Percentiles rank a stretch among this genome's conserved stretches.
Evolutionary conservation across 2,888 invertebrate species (phyloP).

Genomic region (Ommatoiulus sabulosus): DNA sequence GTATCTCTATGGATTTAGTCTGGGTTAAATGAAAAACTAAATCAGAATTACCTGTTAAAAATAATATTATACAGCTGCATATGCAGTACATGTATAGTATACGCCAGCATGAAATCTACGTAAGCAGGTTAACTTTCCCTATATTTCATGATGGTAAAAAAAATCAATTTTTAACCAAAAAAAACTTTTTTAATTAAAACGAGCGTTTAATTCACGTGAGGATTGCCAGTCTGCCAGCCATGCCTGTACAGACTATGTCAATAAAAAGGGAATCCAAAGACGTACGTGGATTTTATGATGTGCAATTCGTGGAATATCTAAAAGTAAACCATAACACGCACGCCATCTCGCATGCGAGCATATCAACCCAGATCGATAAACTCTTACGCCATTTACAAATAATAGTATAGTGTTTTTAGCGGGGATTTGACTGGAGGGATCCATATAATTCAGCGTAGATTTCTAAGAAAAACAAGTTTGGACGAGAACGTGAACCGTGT

Average conservation of each 20-base stretch:
- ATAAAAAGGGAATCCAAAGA: not conserved
- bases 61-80: too few relatives aligned
- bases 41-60: too few relatives aligned
- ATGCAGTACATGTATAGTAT: too few relatives aligned
- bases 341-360: not conserved
- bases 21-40: not conserved
- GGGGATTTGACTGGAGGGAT: constrained; percentile 34
- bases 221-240: not conserved
- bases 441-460: constrained; percentile 26
- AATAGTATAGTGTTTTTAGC: constrained; percentile 15
- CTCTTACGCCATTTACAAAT: constrained; percentile 33
- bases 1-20: not conserved
- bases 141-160: not conserved
- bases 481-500: constrained; percentile 10
- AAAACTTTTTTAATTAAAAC: not conserved
- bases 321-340: constrained; percentile 27
- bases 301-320: constrained; percentile 5
- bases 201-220: not conserved
- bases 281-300: not conserved
- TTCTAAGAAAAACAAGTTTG: constrained; percentile 27
- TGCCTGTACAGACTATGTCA: not conserved
- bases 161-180: not conserved
- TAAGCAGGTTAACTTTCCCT: too few relatives aligned
- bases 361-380: constrained; percentile 23
- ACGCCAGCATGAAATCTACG: too few relatives aligned